phyloP scores from a whole-genome alignment of 2,113 vertebrate species.

The Psilopsiagon aymara region DNA sequence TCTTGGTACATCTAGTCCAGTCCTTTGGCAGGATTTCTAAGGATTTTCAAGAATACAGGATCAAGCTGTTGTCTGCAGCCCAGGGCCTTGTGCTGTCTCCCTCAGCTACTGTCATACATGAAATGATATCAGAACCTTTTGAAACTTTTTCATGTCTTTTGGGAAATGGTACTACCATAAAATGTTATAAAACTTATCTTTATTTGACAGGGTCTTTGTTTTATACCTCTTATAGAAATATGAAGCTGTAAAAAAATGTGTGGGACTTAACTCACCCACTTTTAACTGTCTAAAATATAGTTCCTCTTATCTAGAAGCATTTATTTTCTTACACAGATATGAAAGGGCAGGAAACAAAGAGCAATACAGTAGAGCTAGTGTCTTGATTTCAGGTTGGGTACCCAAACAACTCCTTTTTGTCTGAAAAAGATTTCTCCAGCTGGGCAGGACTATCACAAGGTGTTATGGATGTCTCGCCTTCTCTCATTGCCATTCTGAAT shows the following conservation, averaged over 20 bases:
- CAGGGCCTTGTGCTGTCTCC: background rate
- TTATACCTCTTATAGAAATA: background rate
- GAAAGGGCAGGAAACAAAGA: background rate
- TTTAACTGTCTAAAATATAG: background rate
- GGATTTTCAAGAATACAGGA: background rate
- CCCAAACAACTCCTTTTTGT: background rate
- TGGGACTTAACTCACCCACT: background rate
- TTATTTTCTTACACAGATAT: background rate
- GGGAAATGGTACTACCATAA: background rate
- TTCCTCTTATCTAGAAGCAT: background rate
- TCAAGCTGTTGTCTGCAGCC: background rate
- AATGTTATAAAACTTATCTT: background rate
- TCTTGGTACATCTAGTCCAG: background rate
- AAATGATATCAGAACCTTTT: conserved; percentile 11
- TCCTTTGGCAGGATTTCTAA: background rate
- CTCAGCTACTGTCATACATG: background rate
- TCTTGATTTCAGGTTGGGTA: background rate
- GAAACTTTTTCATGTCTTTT: background rate
- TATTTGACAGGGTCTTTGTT: background rate
- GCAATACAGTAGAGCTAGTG: too few relatives aligned
- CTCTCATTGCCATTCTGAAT: background rate
- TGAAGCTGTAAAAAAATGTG: background rate
- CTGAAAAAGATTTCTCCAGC: background rate
- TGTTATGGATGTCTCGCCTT: background rate
- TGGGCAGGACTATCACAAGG: background rate